Evolutionary conservation across 1,140 invertebrate species (phyloP).

Genomic region (Drosophila malerkotliana): DNA sequence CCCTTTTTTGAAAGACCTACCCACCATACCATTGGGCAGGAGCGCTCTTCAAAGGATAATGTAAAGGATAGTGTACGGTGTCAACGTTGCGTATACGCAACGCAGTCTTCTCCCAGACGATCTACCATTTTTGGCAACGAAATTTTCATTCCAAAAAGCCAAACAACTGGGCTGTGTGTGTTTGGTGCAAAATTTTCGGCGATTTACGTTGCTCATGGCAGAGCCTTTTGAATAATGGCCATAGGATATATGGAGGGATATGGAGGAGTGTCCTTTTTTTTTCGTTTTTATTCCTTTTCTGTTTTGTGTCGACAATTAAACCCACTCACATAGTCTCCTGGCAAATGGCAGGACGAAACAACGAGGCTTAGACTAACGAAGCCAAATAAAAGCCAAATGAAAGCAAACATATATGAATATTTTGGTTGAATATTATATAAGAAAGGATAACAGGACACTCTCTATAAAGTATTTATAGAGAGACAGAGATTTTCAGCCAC

Average conservation of each 20-base stretch:
- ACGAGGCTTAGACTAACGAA: slow-evolving; percentile 69
- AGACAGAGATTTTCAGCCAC: not conserved
- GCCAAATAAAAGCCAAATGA: slow-evolving; percentile 64
- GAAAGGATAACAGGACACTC: too few relatives aligned
- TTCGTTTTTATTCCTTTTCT: not conserved
- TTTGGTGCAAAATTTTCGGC: slow-evolving; percentile 52
- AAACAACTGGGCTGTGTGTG: slow-evolving; percentile 45
- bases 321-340: slow-evolving; percentile 20
- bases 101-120: not conserved
- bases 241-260: slow-evolving; percentile 5
- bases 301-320: slow-evolving; percentile 60
- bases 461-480: not conserved
- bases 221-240: slow-evolving; percentile 60
- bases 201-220: slow-evolving; percentile 52
- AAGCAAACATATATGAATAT: slow-evolving; percentile 52
- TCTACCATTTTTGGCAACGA: slow-evolving; percentile 32
- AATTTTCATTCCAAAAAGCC: slow-evolving; percentile 71
- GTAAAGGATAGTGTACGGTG: not conserved
- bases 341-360: slow-evolving; percentile 10
- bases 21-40: too few relatives aligned
- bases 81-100: slow-evolving; percentile 1
- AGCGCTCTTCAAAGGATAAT: too few relatives aligned
- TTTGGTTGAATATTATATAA: not conserved
- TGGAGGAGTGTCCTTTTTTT: slow-evolving; percentile 1
- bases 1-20: too few relatives aligned